Percentiles rank a stretch among this genome's conserved stretches.
phyloP scores from a whole-genome alignment of 2,888 invertebrate species.

The Norana najaformis region DNA sequence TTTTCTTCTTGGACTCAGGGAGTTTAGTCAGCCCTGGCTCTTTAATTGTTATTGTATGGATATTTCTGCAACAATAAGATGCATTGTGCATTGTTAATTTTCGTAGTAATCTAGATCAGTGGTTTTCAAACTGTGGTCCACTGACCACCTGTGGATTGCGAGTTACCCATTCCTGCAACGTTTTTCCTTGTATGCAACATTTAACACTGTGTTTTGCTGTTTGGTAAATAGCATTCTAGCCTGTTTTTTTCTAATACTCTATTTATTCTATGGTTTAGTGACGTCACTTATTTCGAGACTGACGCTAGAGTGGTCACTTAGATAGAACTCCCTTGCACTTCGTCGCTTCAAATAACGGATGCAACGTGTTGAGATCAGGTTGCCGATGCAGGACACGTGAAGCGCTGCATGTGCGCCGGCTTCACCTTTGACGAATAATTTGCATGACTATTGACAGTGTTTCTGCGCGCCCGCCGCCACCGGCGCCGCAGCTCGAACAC shows the following conservation, averaged over 20 bases:
- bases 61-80: neutral
- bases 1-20: neutral
- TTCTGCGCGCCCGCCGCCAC: neutral
- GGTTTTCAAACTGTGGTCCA: neutral
- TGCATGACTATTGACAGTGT: neutral
- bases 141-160: no score
- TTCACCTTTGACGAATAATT: constrained; percentile 13
- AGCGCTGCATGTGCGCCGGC: neutral
- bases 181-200: no score
- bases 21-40: neutral
- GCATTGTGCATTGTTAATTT: neutral
- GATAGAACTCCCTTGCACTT: neutral
- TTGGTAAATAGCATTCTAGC: no score
- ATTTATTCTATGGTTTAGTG: neutral
- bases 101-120: neutral
- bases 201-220: no score
- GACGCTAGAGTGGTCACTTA: neutral
- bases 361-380: neutral
- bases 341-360: neutral
- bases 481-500: neutral
- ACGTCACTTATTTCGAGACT: neutral
- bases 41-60: neutral
- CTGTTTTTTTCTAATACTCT: neutral
- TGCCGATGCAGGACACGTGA: neutral
- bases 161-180: no score